phyloP scores from a whole-genome alignment of 2,113 vertebrate species.

The Lepus timidus region DNA sequence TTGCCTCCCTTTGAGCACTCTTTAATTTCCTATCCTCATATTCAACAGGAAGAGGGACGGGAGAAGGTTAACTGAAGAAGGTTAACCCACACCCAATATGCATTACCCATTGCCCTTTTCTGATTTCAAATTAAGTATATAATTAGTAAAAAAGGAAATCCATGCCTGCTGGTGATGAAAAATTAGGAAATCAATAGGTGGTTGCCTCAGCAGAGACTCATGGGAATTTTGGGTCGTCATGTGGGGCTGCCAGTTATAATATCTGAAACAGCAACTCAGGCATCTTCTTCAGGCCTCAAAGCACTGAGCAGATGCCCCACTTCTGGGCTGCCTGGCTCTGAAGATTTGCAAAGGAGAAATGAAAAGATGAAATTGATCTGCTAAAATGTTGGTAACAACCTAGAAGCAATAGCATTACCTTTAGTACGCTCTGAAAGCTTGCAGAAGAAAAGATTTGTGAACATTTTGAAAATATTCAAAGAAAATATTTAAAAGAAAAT shows the following conservation, averaged over 20 bases:
- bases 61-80: slow-evolving; percentile 71
- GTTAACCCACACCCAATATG: slow-evolving; percentile 67
- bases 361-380: slow-evolving; percentile 27
- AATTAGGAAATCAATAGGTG: slow-evolving; percentile 87
- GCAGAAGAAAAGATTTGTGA: neutral
- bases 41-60: slow-evolving; percentile 38
- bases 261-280: slow-evolving; percentile 57
- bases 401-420: neutral
- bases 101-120: slow-evolving; percentile 81
- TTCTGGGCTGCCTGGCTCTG: slow-evolving; percentile 64
- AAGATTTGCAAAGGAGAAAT: slow-evolving; percentile 50
- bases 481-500: neutral
- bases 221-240: slow-evolving; percentile 77
- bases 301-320: slow-evolving; percentile 75
- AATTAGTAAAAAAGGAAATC: slow-evolving; percentile 85
- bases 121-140: slow-evolving; percentile 86
- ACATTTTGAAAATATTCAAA: slow-evolving; percentile 21
- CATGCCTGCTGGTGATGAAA: slow-evolving; percentile 84
- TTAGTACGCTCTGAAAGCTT: neutral
- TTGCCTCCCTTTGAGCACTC: slow-evolving; percentile 1
- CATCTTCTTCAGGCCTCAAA: slow-evolving; percentile 66
- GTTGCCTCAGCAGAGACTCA: slow-evolving; percentile 73
- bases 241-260: slow-evolving; percentile 64
- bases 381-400: slow-evolving; percentile 2
- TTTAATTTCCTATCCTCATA: slow-evolving; percentile 66